Percentiles rank a stretch among this genome's conserved stretches.
Evolutionary conservation across 2,113 vertebrate species (phyloP).

Genomic region (Arvicanthis niloticus): DNA sequence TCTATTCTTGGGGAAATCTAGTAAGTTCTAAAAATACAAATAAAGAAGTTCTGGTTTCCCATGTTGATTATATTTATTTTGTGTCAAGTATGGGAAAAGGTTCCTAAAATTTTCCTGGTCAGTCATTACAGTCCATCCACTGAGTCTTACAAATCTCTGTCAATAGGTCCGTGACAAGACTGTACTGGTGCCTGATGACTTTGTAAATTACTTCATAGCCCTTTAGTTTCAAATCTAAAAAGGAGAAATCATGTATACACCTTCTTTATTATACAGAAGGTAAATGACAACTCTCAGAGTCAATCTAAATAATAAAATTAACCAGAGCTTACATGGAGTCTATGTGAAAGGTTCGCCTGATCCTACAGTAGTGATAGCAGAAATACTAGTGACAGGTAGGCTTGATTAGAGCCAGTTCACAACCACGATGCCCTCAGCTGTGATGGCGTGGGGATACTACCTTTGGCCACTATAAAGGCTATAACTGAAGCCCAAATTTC

Average conservation of each 20-base stretch:
- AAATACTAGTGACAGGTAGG: background rate
- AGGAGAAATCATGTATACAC: background rate
- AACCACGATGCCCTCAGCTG: background rate
- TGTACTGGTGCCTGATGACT: background rate
- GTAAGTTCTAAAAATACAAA: slow-evolving; percentile 71
- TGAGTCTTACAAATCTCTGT: background rate
- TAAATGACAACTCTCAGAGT: slow-evolving; percentile 17
- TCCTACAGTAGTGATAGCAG: background rate
- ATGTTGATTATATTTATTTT: slow-evolving; percentile 66
- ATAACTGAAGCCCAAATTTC: background rate
- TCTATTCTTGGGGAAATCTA: slow-evolving; percentile 50
- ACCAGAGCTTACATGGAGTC: background rate
- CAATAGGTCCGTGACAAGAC: background rate
- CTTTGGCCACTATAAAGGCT: background rate
- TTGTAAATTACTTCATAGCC: background rate
- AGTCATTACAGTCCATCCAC: background rate
- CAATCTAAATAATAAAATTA: background rate
- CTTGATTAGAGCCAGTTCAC: slow-evolving; percentile 1
- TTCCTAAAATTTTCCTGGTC: slow-evolving; percentile 33
- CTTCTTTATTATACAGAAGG: background rate
- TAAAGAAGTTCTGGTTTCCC: slow-evolving; percentile 51
- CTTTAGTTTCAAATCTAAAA: slow-evolving; percentile 19
- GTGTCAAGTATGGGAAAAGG: slow-evolving; percentile 28
- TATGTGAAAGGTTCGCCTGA: background rate
- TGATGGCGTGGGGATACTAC: background rate